phyloP scores from a whole-genome alignment of 2,888 invertebrate genomes.

The Orgyia antiqua region DNA sequence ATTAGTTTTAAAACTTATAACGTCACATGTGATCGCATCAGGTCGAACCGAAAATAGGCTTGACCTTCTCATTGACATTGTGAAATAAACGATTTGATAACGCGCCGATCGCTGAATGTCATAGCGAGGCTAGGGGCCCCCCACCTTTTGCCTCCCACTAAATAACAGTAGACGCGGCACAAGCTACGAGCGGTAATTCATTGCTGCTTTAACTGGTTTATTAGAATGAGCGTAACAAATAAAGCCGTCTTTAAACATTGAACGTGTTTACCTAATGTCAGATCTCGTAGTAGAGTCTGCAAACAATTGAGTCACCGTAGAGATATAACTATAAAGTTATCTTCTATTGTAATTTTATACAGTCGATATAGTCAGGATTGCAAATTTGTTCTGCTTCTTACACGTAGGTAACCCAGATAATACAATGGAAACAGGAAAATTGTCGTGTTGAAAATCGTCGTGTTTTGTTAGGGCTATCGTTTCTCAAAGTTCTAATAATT shows the following conservation, averaged over 20 bases:
- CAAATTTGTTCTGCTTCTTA: too few species aligned
- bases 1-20: constrained; percentile 11
- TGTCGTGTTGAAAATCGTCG: too few species aligned
- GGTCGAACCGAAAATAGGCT: constrained; percentile 62
- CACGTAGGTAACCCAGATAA: too few species aligned
- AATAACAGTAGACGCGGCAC: constrained; percentile 37
- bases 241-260: constrained; percentile 23
- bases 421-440: too few species aligned
- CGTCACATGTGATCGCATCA: constrained; percentile 52
- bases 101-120: constrained; percentile 73
- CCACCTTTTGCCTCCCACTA: constrained; percentile 49
- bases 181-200: constrained; percentile 42
- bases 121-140: constrained; percentile 69
- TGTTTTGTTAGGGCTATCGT: too few species aligned
- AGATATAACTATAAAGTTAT: too few species aligned
- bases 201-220: constrained; percentile 38
- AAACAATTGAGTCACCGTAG: too few species aligned
- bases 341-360: too few species aligned
- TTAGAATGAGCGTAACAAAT: constrained; percentile 19
- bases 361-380: too few species aligned
- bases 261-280: too few species aligned
- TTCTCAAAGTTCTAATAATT: too few species aligned
- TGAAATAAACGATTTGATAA: constrained; percentile 76
- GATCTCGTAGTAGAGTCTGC: too few species aligned
- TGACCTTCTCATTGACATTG: constrained; percentile 79